These are phyloP conservation scores for Macaria liturata DNA, from an alignment of 2,888 invertebrate genomes.

Conservation along the genomic window DNA sequence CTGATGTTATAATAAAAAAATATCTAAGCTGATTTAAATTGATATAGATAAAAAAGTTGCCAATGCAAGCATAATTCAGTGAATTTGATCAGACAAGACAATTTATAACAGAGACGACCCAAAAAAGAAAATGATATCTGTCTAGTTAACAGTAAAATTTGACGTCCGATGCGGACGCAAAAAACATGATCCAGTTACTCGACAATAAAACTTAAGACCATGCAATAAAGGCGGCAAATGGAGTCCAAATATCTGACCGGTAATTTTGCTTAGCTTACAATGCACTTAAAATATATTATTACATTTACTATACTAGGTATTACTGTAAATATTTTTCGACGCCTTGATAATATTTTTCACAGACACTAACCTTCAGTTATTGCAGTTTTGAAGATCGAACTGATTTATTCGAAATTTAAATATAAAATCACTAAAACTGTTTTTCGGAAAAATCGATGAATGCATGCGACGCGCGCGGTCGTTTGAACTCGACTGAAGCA, in stretches of 20 bases:
- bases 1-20: too few relatives aligned
- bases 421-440: constrained; percentile 26
- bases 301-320: neutral
- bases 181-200: constrained; percentile 2
- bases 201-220: neutral
- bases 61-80: too few relatives aligned
- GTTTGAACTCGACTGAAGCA: constrained; percentile 39
- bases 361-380: constrained; percentile 30
- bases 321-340: too few relatives aligned
- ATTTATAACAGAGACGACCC: constrained; percentile 1
- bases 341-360: too few relatives aligned
- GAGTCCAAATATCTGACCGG: too few relatives aligned
- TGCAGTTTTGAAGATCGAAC: constrained; percentile 15
- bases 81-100: neutral
- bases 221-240: too few relatives aligned
- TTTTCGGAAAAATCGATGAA: constrained; percentile 7
- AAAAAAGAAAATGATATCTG: neutral
- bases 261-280: too few relatives aligned
- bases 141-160: constrained; percentile 13
- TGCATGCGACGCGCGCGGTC: constrained; percentile 36
- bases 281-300: too few relatives aligned
- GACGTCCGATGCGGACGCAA: constrained; percentile 4
- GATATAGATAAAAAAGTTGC: too few relatives aligned
- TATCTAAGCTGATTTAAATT: too few relatives aligned
- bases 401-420: constrained; percentile 9